Conservation (phyloP, 2,888 invertebrate species). For the Eudasyphora cyanicolor region DNA sequence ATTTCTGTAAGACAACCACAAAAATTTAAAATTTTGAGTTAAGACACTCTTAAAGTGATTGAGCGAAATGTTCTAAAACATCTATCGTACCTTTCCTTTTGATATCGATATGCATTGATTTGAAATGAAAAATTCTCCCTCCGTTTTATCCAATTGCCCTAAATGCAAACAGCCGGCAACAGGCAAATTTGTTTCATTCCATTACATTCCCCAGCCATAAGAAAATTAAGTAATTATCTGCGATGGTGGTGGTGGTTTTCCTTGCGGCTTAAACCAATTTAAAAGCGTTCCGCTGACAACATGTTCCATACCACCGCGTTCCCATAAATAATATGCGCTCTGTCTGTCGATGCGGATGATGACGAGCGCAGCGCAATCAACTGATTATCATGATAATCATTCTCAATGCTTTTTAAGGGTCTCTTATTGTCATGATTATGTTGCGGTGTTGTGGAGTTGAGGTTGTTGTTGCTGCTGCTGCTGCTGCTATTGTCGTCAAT, state of each 20-base stretch:
- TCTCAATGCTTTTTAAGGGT: conserved; percentile 2
- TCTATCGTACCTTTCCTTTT: too few species aligned
- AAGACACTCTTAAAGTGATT: too few species aligned
- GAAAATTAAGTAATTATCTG: conserved; percentile 41
- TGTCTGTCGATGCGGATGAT: background rate
- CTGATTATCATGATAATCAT: background rate
- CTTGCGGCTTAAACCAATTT: background rate
- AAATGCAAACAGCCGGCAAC: background rate
- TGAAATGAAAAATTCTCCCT: too few species aligned
- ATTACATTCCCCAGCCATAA: background rate
- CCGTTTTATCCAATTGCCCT: background rate
- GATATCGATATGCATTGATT: too few species aligned
- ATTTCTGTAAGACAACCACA: too few species aligned
- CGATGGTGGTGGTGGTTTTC: background rate
- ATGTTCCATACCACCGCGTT: background rate
- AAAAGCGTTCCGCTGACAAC: background rate
- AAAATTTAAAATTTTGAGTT: too few species aligned
- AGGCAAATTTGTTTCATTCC: conserved; percentile 16
- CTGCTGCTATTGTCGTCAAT: background rate
- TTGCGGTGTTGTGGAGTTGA: conserved; percentile 5
- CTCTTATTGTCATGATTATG: background rate
- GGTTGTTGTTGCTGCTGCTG: background rate
- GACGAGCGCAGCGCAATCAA: conserved; percentile 11
- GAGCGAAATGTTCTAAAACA: too few species aligned
- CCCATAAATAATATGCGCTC: conserved; percentile 3